Evolutionary conservation across 2,113 vertebrate genomes (phyloP).

Genomic region (Chionomys nivalis): DNA sequence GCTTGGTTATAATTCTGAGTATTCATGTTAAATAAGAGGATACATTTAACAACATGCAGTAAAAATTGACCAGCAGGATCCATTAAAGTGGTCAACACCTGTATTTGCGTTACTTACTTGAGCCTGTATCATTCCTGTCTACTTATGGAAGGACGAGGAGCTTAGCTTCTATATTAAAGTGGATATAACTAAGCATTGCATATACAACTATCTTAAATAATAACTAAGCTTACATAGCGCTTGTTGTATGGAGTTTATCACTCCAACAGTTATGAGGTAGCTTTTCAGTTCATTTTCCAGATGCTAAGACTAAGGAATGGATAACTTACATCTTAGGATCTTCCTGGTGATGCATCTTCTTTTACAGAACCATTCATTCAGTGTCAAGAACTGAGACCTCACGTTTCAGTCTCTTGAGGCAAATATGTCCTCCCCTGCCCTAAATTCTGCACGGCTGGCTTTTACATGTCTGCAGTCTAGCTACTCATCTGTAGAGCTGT

Average conservation of each 20-base stretch:
- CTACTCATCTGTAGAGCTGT: neutral
- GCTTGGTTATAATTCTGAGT: slow-evolving; percentile 35
- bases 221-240: neutral
- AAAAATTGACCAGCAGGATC: neutral
- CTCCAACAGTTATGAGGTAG: neutral
- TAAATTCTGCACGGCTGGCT: neutral
- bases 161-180: neutral
- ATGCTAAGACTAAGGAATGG: neutral
- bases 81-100: neutral
- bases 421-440: neutral
- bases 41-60: neutral
- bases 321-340: neutral
- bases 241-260: neutral
- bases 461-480: neutral
- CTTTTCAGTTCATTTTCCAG: slow-evolving; percentile 16
- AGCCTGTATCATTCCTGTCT: neutral
- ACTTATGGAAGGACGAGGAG: neutral
- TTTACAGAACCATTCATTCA: neutral
- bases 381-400: neutral
- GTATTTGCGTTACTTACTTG: neutral
- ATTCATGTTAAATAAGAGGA: neutral
- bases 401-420: neutral
- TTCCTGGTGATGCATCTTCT: neutral
- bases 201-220: neutral
- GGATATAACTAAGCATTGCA: neutral